A percentile compares a stretch with the other conserved stretches of the same genome.
These are phyloP conservation scores for Choloepus didactylus DNA, from an alignment of 2,797 vertebrate genomes.

Conservation along the genomic window DNA sequence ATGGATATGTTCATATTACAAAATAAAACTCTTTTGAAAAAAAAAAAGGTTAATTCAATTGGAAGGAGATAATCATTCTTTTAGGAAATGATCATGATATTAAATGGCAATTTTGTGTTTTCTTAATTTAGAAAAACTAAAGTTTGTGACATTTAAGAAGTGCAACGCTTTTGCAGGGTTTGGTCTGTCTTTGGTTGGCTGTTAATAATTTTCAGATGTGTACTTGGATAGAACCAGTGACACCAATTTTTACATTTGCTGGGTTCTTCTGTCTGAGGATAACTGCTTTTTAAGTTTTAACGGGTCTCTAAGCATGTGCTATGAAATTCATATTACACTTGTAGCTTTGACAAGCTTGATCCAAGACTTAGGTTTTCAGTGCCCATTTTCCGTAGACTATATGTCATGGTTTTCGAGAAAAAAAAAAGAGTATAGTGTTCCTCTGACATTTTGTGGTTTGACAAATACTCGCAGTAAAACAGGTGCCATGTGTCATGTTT, in stretches of 20 bases:
- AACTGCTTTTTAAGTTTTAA: conserved; percentile 76
- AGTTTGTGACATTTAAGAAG: neutral
- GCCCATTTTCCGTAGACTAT: conserved; percentile 49
- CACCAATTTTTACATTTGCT: neutral
- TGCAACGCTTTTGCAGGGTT: neutral
- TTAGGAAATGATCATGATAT: neutral
- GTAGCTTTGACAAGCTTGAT: conserved; percentile 59
- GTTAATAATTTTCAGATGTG: fast-evolving
- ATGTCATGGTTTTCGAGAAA: conserved; percentile 73
- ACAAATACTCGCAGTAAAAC: conserved; percentile 41
- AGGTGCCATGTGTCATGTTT: conserved; percentile 3
- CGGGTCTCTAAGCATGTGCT: conserved; percentile 71
- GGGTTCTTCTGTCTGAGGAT: conserved; percentile 54
- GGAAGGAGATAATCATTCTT: neutral
- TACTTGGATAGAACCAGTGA: neutral
- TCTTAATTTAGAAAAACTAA: neutral
- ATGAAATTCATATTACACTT: conserved; percentile 68
- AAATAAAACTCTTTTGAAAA: neutral
- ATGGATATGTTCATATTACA: neutral
- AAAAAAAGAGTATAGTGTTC: neutral
- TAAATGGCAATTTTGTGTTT: neutral
- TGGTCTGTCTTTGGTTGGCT: neutral
- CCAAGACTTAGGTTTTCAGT: neutral
- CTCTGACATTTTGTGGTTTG: conserved; percentile 63
- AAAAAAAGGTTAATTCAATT: neutral